Evolutionary conservation across 2,113 vertebrate species (phyloP), one percentile per base, ranked within the genome.

Genomic region (Epinephelus lanceolatus): DNA sequence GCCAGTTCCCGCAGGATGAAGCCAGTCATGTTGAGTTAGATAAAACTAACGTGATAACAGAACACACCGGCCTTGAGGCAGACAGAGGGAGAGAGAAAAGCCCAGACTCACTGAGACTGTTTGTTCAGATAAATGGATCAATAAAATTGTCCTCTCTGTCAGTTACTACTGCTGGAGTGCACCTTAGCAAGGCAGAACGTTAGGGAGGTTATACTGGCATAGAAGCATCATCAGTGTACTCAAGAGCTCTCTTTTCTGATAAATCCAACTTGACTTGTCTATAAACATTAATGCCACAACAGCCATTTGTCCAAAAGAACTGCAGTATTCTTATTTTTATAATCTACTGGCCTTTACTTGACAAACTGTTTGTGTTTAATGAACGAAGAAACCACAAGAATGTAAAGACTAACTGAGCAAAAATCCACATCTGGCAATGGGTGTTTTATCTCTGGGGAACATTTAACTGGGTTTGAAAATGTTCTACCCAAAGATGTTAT

Each of bases 31-130:
- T 17, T 88, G 56, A 33, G 71, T 60, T 2, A 23, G 59, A 87
- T 73, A 72, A 87, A 78, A 37, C 62, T 45, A 59, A 45, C 66
- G 70, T 2, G 88, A 88, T 85, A 92, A 87, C 83, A 53, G 12
- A 60, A 33, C 56, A 42, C 25, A 8, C 0, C 3, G 55, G 63
- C 89, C 89, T 84, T 83, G 85, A 80, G 69, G 55, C 78, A 47
- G 23, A 53, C 6, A 12, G 21, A 27, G 6, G 4, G 51, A 65
- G 52, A 42, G 25, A 45, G 5, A 59, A 55, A 56, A 45, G 0
- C 9, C 51, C 71, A 55, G 45, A 55, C 37, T n/a, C 4, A 8
- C 9, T 2, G 13, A 45, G 33, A 25, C 17, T 6, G 52, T 53
- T 71, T 68, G 49, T 59, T 56, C 59, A 6, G 45, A 63, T 59